phyloP scores from a whole-genome alignment of 2,888 invertebrate species.

The Caenorhabditis angaria region DNA sequence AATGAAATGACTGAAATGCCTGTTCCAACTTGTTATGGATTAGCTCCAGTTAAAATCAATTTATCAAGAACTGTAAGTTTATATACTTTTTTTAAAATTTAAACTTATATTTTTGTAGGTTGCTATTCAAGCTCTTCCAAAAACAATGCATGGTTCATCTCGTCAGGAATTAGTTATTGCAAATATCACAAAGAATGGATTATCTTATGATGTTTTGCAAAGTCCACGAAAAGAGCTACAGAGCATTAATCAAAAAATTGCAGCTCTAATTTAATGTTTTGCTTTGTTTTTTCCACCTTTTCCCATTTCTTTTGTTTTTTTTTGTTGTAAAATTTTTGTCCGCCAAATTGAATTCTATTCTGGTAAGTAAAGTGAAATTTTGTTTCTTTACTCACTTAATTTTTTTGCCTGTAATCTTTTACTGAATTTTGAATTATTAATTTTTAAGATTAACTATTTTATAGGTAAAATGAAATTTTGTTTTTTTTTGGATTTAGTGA shows the following conservation, averaged over 20 bases:
- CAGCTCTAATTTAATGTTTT: conserved; percentile 10
- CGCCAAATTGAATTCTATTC: conserved; percentile 3
- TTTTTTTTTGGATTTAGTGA: too few relatives aligned
- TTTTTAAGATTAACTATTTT: too few relatives aligned
- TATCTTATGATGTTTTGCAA: conserved; percentile 3
- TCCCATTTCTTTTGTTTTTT: conserved; percentile 12
- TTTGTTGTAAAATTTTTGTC: conserved; percentile 7
- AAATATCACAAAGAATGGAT: conserved; percentile 16
- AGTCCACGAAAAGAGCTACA: conserved; percentile 8
- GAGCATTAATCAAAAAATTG: conserved; percentile 20
- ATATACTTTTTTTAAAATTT: background rate
- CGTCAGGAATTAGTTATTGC: conserved; percentile 23
- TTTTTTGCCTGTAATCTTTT: too few relatives aligned
- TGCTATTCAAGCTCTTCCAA: conserved; percentile 26
- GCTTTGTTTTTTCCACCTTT: conserved; percentile 5
- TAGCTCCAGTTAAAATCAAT: conserved; percentile 19
- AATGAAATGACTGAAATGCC: conserved; percentile 36
- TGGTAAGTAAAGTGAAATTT: background rate
- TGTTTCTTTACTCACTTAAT: too few relatives aligned
- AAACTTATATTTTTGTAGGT: background rate
- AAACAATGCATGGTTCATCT: conserved; percentile 13
- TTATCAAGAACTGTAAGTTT: conserved; percentile 12
- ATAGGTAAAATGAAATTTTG: too few relatives aligned
- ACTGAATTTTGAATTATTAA: too few relatives aligned
- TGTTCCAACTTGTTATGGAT: conserved; percentile 25